A percentile compares a stretch with the other conserved stretches of the same genome.
Conservation (phyloP, 2,888 invertebrate genomes). For the Cantharis nigra region DNA sequence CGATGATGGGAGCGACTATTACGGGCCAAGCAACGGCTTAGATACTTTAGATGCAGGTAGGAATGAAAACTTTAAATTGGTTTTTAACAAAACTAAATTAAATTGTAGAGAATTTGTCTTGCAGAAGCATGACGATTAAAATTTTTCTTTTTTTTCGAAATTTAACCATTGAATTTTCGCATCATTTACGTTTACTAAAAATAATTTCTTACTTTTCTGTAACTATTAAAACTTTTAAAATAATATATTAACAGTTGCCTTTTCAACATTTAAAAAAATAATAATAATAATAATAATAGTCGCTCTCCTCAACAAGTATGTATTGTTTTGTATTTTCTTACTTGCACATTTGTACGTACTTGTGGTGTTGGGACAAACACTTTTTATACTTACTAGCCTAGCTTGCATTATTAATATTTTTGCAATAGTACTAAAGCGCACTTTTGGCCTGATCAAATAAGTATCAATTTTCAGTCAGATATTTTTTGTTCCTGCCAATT, state of each 20-base stretch:
- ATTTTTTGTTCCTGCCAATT: background rate
- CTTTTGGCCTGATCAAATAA: background rate
- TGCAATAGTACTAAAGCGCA: background rate
- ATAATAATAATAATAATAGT: slow-evolving; percentile 15
- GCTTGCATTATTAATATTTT: background rate
- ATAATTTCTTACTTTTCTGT: background rate
- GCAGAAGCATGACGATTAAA: background rate
- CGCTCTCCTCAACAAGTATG: slow-evolving; percentile 53
- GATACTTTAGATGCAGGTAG: slow-evolving; percentile 50
- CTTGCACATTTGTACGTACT: slow-evolving; percentile 26
- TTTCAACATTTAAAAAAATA: background rate
- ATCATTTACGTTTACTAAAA: background rate
- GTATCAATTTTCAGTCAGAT: background rate
- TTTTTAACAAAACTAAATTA: background rate
- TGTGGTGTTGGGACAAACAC: slow-evolving; percentile 22
- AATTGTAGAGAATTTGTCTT: background rate
- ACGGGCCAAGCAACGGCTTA: slow-evolving; percentile 18
- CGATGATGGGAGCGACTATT: slow-evolving; percentile 48
- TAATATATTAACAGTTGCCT: background rate
- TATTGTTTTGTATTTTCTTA: slow-evolving; percentile 31
- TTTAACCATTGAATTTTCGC: background rate
- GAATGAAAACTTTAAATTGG: slow-evolving; percentile 7
- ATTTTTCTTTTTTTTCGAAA: background rate
- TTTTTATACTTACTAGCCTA: background rate
- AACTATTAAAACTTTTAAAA: background rate